Base-by-base conservation (phyloP, 2,797 vertebrate species). In the Triplophysa yarkandensis region DNA sequence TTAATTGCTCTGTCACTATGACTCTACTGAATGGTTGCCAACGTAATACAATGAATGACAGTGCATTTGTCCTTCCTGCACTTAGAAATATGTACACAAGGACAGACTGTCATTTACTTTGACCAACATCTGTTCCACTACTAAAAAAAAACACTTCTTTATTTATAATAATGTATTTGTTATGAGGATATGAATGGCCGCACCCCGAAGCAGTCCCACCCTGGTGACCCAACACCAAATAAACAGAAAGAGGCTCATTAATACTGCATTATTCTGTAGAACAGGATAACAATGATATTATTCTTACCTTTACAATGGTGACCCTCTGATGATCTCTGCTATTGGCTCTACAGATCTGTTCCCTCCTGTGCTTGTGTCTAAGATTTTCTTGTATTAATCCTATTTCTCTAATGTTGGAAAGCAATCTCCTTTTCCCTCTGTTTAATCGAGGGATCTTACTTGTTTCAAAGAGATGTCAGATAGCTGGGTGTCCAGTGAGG, bases 151-250 rank as follows among this genome's bases (percentile, higher is more conserved):
- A 5, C 7, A 10, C 55, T 19, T 66, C 19, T 23, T 57, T 46
- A 21, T 19, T 67, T 23, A 74, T 60, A 69, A 77, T 67, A 71
- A 39, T 27, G 34, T 65, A 43, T 77, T 67, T 83, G 63, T 7
- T 84, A 83, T 77, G 85, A 85, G 82, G 70, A 83, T 74, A 54
- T 84, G 82, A 69, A 78, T 81, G 87, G 90, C 89, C 91, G 90
- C 90, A 90, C 90, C 91, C 89, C 82, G 61, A 48, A 72, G 78
- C 80, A 84, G 71, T 82, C 81, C 85, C 80, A 77, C 88, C 58
- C 87, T 19, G 74, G 88, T 85, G 87, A 79, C 64, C 81, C 67
- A 74, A 78, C 87, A 78, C 80, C 23, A 61, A 73, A 84, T 83
- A 87, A 86, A 85, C 74, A 83, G 48, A 83, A 71, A 46, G 80